phyloP scores from a whole-genome alignment of 1,140 invertebrate genomes.

The Drosophila miranda region DNA sequence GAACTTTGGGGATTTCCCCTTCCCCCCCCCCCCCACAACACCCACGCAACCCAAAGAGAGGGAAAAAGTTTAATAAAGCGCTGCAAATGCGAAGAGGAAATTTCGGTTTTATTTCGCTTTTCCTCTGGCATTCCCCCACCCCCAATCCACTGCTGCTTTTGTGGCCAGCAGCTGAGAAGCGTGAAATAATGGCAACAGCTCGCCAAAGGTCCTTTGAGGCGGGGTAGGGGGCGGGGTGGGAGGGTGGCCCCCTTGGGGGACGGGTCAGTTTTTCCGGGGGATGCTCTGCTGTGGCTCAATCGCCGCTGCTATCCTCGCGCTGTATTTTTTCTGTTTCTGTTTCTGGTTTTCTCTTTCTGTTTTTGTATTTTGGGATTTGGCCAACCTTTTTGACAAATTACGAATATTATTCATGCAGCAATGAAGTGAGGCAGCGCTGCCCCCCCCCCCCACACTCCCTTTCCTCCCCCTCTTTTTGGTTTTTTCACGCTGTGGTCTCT shows the following conservation, averaged over 20 bases:
- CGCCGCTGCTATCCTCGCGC: slow-evolving; percentile 44
- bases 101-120: slow-evolving; percentile 70
- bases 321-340: slow-evolving; percentile 39
- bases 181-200: slow-evolving; percentile 78
- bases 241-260: slow-evolving; percentile 29
- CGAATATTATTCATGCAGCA: slow-evolving; percentile 81
- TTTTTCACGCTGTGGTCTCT: background rate
- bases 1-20: slow-evolving; percentile 74
- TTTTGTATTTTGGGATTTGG: slow-evolving; percentile 79
- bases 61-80: slow-evolving; percentile 74
- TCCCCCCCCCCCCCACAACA: background rate
- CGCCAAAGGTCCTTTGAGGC: slow-evolving; percentile 69
- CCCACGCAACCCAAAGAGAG: slow-evolving; percentile 15
- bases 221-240: slow-evolving; percentile 41
- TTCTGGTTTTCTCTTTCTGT: slow-evolving; percentile 31
- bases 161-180: slow-evolving; percentile 61
- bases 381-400: slow-evolving; percentile 81
- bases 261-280: slow-evolving; percentile 43
- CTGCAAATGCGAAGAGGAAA: slow-evolving; percentile 78
- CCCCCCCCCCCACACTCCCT: slow-evolving; percentile 32
- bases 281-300: slow-evolving; percentile 56
- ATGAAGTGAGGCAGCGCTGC: slow-evolving; percentile 68
- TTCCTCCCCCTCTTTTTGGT: slow-evolving; percentile 22
- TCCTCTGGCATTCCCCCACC: background rate
- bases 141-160: background rate